Conservation (phyloP, 1,140 invertebrate species). For the Apis mellifera region Amel_HAv3.1 CM009934.2:10339501-10340000, state of each 20-base stretch:
- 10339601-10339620: too few relatives aligned
- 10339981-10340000: conserved; percentile 4
- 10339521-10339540: background rate
- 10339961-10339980: conserved; percentile 49
- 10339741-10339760: background rate
- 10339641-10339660: too few relatives aligned
- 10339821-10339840: conserved; percentile 63
- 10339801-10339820: conserved; percentile 43
- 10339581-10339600: too few relatives aligned
- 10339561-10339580: too few relatives aligned
- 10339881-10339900: conserved; percentile 60
- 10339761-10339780: conserved; percentile 1
- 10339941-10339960: conserved; percentile 56
- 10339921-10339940: conserved; percentile 60
- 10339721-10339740: background rate
- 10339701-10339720: too few relatives aligned
- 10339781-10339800: conserved; percentile 36
- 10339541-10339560: too few relatives aligned
- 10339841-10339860: conserved; percentile 51
- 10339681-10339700: too few relatives aligned
- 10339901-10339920: conserved; percentile 44
- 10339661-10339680: too few relatives aligned
- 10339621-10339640: too few relatives aligned
- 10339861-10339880: conserved; percentile 58
- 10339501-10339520: background rate